phyloP scores from a whole-genome alignment of 2,888 invertebrate species.

The Chelonus formosanus region DNA sequence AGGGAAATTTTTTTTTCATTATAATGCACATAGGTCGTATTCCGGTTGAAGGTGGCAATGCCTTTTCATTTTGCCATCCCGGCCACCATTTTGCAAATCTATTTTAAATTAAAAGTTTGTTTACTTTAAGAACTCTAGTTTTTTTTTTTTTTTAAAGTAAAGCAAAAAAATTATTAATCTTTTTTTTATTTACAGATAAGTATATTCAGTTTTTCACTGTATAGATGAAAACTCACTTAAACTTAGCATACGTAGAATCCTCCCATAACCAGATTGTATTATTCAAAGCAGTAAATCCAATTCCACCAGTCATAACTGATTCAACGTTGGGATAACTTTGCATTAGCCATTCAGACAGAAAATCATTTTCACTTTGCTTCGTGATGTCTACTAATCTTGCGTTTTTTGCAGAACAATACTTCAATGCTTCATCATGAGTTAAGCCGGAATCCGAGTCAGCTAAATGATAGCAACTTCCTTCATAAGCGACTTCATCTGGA shows the following conservation, averaged over 20 bases:
- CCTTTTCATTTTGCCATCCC: constrained; percentile 58
- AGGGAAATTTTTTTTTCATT: constrained; percentile 62
- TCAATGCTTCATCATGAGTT: constrained; percentile 63
- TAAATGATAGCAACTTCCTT: constrained; percentile 67
- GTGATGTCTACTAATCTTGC: constrained; percentile 66
- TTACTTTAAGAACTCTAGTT: too few relatives aligned
- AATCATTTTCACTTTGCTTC: constrained; percentile 68
- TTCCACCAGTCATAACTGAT: constrained; percentile 66
- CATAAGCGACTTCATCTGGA: constrained; percentile 65
- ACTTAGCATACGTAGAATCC: constrained; percentile 52
- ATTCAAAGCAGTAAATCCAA: constrained; percentile 63
- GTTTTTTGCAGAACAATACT: constrained; percentile 63
- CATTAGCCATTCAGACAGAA: constrained; percentile 67
- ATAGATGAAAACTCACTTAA: constrained; percentile 47
- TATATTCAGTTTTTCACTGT: background rate
- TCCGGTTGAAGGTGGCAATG: constrained; percentile 39
- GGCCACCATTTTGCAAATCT: constrained; percentile 68
- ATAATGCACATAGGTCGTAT: constrained; percentile 60
- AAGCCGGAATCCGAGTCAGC: constrained; percentile 58
- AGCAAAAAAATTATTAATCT: background rate
- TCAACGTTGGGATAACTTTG: constrained; percentile 57
- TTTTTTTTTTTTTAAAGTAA: constrained; percentile 7
- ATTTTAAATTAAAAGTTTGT: background rate
- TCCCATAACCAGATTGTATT: constrained; percentile 66
- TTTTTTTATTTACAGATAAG: background rate